Evolutionary conservation across 2,113 vertebrate genomes (phyloP), one percentile per base, ranked within the genome.

Genomic region (Onychostruthus taczanowskii): DNA sequence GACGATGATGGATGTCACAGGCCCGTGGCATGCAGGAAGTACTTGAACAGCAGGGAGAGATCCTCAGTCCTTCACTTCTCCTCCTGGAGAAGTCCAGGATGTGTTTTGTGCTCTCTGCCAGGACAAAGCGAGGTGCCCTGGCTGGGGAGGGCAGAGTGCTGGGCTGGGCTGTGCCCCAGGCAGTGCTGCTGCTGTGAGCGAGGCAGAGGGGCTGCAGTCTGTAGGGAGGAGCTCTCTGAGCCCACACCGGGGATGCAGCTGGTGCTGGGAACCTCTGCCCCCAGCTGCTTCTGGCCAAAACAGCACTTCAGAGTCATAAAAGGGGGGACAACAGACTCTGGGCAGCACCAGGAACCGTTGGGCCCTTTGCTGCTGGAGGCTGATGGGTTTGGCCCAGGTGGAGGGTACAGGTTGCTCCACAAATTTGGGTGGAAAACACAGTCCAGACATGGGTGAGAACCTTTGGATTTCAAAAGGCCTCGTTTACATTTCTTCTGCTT

Each of bases 401-500:
- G 73, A 96, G 79, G 92, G 93, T 39, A 24, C 87, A 73, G 89
- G 81, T 37, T 46, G 87, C 70, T 93, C 68, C 72, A 6, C 17
- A 7, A 5, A n/a, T 33, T 55, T 19, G 14, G 79, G 4, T 70
- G 74, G 87, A 77, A 87, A 68, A 68, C 21, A 33, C 41, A 16
- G 93, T 95, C 89, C 93, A 89, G 92, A 70, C 72, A 5, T 11
- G 72, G 83, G 83, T 83, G 23, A 95, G 83, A 84, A 80, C 28
- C 44, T 89, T 69, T 30, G 31, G 31, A 13, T 84, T 58, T 84
- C 79, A 44, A 61, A 85, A 89, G 87, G 89, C 35, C 35, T 94
- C 90, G 96, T 47, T 87, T 96, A 96, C 94, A 77, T 95, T 85
- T 96, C 95, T 86, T 88, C 82, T 97, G 97, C 95, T 97, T 96